Evolutionary conservation across 1,140 invertebrate genomes (phyloP), one percentile per base, ranked within the genome.

Genomic region (Muscidifurax raptorellus): DNA sequence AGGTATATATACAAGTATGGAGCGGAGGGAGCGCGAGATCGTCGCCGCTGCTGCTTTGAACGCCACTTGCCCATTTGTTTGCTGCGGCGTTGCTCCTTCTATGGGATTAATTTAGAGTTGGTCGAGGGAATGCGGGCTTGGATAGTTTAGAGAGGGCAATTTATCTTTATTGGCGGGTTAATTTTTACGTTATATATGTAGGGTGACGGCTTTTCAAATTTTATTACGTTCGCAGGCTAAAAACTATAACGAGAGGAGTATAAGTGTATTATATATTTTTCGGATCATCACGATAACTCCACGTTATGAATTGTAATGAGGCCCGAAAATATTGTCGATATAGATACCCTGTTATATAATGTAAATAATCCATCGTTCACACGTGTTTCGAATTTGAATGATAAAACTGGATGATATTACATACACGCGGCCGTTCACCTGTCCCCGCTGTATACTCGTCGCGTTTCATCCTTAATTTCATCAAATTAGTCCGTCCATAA

Each of bases 301-400:
- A n/a, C 36, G 36, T 32, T 32, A 32, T 2, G 2, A 2, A 2
- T 2, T 32, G 5, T 32, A 32, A 2, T 32, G 36, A 36, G 36
- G 36, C 36, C 36, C 36, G 10, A 32, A 32, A 2, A 32, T 6
- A 2, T 32, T 32, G n/a, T n/a, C n/a, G n/a, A n/a, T n/a, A n/a
- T n/a, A 5, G 5, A 32, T 32, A 32, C 32, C 32, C 32, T 32
- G 32, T 6, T 2, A 2, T 32, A 32, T 32, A 5, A 32, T 32
- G 32, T 36, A 36, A 36, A 6, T 36, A 36, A 9, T 59, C 18
- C 22, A 59, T 59, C 22, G 5, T 18, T 12, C 12, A 52, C 40
- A 52, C 52, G 22, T 1, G 7, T 59, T 22, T 69, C 32, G 36
- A 80, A 69, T 80, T 80, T 80, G n/a, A 80, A 44, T 80, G 64